Evolutionary conservation across 2,797 vertebrate genomes (phyloP).

Genomic region (Melanotaenia parkinsoni): DNA sequence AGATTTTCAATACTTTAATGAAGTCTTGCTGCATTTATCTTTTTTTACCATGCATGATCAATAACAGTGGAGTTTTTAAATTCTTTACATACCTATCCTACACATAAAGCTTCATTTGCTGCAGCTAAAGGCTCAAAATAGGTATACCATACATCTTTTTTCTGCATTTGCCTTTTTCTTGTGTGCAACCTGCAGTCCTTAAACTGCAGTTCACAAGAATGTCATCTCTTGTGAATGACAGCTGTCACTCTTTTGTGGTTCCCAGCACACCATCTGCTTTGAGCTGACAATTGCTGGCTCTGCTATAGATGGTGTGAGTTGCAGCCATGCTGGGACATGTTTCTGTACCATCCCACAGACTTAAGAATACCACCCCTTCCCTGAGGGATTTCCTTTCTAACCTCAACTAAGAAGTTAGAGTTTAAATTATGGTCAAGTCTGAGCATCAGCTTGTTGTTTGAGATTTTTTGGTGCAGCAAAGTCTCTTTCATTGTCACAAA

Average conservation of each 20-base stretch:
- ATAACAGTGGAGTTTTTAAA: not conserved
- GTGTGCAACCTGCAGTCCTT: slow-evolving; percentile 10
- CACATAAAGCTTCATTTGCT: not conserved
- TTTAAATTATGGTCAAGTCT: slow-evolving; percentile 32
- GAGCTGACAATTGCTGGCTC: slow-evolving; percentile 31
- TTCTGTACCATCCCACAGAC: slow-evolving; percentile 16
- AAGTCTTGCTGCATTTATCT: not conserved
- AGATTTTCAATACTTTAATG: not conserved
- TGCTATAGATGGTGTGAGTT: slow-evolving; percentile 29
- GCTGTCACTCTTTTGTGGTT: slow-evolving; percentile 62
- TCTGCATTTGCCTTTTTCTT: slow-evolving; percentile 5
- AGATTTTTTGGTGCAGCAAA: not conserved
- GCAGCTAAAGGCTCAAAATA: not conserved
- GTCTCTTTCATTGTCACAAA: slow-evolving; percentile 4
- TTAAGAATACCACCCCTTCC: slow-evolving; percentile 39
- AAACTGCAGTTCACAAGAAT: slow-evolving; percentile 12
- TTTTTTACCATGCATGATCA: not conserved
- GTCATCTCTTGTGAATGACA: slow-evolving; percentile 62
- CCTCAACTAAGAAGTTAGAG: slow-evolving; percentile 28
- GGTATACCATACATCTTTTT: not conserved
- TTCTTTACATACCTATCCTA: not conserved
- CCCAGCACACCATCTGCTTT: slow-evolving; percentile 63
- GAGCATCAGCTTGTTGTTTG: slow-evolving; percentile 19
- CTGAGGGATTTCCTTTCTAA: slow-evolving; percentile 62
- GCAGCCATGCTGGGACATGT: slow-evolving; percentile 49